A percentile compares a stretch with the other conserved stretches of the same genome.
These are phyloP conservation scores for Helleia helle DNA, from an alignment of 2,888 invertebrate species.

Conservation along the genomic window DNA sequence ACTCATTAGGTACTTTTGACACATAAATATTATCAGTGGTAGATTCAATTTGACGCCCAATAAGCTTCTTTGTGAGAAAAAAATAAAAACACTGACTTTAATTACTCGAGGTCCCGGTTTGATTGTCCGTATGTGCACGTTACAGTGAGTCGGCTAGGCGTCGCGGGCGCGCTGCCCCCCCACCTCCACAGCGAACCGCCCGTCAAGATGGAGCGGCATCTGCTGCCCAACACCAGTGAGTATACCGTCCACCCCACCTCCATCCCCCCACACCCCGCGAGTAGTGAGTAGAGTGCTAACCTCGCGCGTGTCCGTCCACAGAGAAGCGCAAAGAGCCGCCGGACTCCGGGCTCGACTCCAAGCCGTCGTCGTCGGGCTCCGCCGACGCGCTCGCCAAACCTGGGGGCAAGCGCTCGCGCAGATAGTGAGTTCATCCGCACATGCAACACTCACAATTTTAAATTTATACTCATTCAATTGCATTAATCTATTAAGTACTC, in stretches of 20 bases:
- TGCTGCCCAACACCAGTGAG: conserved; percentile 76
- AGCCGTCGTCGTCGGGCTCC: conserved; percentile 65
- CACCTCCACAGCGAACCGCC: conserved; percentile 74
- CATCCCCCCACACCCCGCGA: too few species aligned
- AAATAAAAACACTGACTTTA: too few species aligned
- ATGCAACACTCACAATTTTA: conserved; percentile 3
- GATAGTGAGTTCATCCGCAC: conserved; percentile 79
- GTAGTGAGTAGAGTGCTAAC: background rate
- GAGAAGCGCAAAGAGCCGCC: conserved; percentile 90
- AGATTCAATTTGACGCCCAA: too few species aligned
- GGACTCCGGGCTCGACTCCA: conserved; percentile 74
- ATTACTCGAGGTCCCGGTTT: too few species aligned
- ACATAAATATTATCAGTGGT: too few species aligned
- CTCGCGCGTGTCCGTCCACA: conserved; percentile 35
- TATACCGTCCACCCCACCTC: too few species aligned
- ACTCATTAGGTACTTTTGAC: too few species aligned
- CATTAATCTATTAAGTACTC: too few species aligned
- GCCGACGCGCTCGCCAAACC: conserved; percentile 46
- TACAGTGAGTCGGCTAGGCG: conserved; percentile 43
- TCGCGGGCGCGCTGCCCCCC: conserved; percentile 54
- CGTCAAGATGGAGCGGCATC: conserved; percentile 77
- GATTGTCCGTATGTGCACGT: too few species aligned
- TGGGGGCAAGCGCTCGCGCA: conserved; percentile 78
- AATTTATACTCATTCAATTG: too few species aligned
- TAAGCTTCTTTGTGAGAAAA: too few species aligned